Conservation (phyloP, 2,113 vertebrate species). For the Melanostigma gelatinosum region DNA sequence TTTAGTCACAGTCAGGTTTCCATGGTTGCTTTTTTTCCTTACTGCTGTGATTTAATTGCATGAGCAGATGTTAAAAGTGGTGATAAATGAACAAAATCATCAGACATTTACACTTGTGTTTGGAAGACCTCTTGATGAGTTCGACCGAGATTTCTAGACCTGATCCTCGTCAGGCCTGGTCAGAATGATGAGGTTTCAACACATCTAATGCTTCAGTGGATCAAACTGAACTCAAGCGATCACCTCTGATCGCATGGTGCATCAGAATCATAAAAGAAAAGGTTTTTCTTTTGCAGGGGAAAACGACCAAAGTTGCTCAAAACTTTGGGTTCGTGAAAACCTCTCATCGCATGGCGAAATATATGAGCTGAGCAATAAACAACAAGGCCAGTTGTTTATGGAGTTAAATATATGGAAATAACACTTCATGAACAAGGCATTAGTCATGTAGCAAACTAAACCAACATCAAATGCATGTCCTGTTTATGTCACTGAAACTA, state of each 20-base stretch:
- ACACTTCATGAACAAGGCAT: background rate
- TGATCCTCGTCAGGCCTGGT: background rate
- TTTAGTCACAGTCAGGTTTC: conserved; percentile 53
- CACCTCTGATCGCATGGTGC: background rate
- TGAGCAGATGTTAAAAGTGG: conserved; percentile 38
- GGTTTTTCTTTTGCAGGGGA: too few species aligned
- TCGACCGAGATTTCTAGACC: background rate
- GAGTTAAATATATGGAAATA: background rate
- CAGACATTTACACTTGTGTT: conserved; percentile 1
- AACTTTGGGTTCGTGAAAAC: too few species aligned
- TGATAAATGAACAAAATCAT: conserved; percentile 37
- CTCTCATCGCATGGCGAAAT: too few species aligned
- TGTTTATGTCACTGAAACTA: background rate
- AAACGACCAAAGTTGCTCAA: background rate
- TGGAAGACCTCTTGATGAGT: background rate
- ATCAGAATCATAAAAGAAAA: background rate
- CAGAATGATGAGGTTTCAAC: background rate
- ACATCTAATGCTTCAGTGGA: background rate
- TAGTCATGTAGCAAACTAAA: background rate
- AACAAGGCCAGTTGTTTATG: background rate
- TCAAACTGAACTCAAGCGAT: background rate
- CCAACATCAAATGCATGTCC: background rate
- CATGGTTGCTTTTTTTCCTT: conserved; percentile 41
- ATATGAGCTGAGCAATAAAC: background rate
- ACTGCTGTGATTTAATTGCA: conserved; percentile 36